phyloP scores from a whole-genome alignment of 2,888 invertebrate genomes.

The Subacronicta megacephala region DNA sequence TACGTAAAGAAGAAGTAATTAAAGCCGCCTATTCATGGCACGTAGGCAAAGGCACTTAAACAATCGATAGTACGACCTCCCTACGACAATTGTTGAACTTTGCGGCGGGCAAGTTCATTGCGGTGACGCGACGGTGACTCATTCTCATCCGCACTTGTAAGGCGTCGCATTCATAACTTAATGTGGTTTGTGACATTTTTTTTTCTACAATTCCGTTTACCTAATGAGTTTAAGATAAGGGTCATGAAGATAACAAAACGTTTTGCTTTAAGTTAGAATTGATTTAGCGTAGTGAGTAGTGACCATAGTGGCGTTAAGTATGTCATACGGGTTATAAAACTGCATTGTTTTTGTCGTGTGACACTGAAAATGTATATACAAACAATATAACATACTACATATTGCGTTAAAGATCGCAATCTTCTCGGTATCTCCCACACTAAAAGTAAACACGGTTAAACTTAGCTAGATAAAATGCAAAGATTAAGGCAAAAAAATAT shows the following conservation, averaged over 20 bases:
- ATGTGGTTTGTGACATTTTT: conserved; percentile 3
- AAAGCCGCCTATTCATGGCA: conserved; percentile 40
- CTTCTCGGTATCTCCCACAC: conserved; percentile 18
- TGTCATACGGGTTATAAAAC: neutral
- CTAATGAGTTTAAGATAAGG: conserved; percentile 16
- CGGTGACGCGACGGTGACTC: conserved; percentile 21
- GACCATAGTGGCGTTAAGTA: too few species aligned
- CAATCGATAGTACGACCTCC: conserved; percentile 50
- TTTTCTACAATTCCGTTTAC: conserved; percentile 2
- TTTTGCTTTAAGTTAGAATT: neutral
- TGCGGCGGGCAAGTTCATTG: conserved; percentile 45
- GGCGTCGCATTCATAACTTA: conserved; percentile 38
- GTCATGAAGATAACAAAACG: neutral
- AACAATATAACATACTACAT: conserved; percentile 4
- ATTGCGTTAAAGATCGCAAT: neutral
- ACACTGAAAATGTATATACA: conserved; percentile 2
- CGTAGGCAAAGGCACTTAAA: conserved; percentile 29
- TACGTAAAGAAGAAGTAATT: conserved; percentile 25
- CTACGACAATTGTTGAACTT: conserved; percentile 48
- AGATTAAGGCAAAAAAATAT: conserved; percentile 40
- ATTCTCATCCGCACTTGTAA: conserved; percentile 46
- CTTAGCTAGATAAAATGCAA: conserved; percentile 28
- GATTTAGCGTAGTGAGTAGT: too few species aligned
- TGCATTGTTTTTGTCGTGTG: neutral
- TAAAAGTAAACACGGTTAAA: conserved; percentile 36